These are phyloP conservation scores for Myrmecobius fasciatus DNA, from an alignment of 2,113 vertebrate species.

Conservation along the genomic window DNA sequence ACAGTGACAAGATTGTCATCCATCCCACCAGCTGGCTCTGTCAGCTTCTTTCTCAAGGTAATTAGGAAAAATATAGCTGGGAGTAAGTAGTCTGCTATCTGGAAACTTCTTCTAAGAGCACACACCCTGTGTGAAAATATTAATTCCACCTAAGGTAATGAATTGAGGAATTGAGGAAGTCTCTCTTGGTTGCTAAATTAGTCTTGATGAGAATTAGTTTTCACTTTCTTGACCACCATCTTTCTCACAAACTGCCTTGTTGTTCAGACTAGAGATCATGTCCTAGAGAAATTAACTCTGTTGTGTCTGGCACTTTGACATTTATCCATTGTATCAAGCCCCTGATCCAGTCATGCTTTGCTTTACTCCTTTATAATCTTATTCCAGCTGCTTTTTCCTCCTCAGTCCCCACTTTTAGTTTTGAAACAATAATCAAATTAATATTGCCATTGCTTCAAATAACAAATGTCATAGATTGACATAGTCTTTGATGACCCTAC, in stretches of 20 bases:
- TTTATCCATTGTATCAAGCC: too few relatives aligned
- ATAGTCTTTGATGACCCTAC: not conserved
- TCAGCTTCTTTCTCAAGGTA: not conserved
- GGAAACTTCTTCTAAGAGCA: not conserved
- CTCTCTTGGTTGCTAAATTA: not conserved
- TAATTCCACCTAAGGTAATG: not conserved
- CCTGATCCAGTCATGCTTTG: not conserved
- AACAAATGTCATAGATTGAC: not conserved
- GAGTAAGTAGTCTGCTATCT: not conserved
- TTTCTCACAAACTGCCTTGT: not conserved
- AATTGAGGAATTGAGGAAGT: not conserved
- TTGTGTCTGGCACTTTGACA: not conserved
- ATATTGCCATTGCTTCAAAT: not conserved
- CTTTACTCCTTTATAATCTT: not conserved
- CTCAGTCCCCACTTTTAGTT: not conserved
- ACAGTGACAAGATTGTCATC: not conserved
- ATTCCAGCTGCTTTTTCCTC: not conserved
- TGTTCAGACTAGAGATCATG: not conserved
- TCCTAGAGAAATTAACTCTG: not conserved
- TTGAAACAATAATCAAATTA: not conserved
- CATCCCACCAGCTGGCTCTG: not conserved
- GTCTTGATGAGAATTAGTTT: not conserved
- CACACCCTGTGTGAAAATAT: not conserved
- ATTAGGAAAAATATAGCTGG: not conserved
- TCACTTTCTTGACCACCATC: not conserved